A percentile compares a stretch with the other conserved stretches of the same genome.
Evolutionary conservation across 2,113 vertebrate species (phyloP).

Genomic region (Prietella phreatophila): DNA sequence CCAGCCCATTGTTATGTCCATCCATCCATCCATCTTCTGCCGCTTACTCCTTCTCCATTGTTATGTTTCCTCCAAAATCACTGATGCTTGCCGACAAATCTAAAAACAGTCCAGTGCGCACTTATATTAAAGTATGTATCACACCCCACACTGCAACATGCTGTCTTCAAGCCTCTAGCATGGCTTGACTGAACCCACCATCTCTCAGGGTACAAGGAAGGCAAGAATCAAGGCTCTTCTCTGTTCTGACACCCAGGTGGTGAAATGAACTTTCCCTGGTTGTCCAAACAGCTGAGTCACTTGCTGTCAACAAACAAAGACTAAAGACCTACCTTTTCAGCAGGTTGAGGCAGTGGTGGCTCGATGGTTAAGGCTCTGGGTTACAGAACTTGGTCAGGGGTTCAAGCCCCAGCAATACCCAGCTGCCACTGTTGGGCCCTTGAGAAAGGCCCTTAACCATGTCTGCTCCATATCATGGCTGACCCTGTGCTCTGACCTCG

Average conservation of each 20-base stretch:
- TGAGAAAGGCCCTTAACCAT: too few species aligned
- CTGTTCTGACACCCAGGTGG: background rate
- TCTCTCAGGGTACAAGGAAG: background rate
- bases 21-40: too few species aligned
- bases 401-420: too few species aligned
- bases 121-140: background rate
- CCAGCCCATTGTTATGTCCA: background rate
- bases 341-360: too few species aligned
- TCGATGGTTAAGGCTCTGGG: too few species aligned
- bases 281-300: background rate
- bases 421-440: too few species aligned
- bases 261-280: background rate
- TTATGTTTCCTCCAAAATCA: background rate
- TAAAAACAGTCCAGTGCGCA: background rate
- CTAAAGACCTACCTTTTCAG: background rate
- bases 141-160: background rate
- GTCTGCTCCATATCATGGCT: too few species aligned
- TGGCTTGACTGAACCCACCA: background rate
- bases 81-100: background rate
- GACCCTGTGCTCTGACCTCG: too few species aligned
- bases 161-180: background rate
- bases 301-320: background rate
- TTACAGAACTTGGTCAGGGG: too few species aligned
- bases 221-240: background rate
- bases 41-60: background rate